A percentile compares a stretch with the other conserved stretches of the same genome.
Evolutionary conservation across 2,888 invertebrate genomes (phyloP).

Genomic region (Dioctria linearis): DNA sequence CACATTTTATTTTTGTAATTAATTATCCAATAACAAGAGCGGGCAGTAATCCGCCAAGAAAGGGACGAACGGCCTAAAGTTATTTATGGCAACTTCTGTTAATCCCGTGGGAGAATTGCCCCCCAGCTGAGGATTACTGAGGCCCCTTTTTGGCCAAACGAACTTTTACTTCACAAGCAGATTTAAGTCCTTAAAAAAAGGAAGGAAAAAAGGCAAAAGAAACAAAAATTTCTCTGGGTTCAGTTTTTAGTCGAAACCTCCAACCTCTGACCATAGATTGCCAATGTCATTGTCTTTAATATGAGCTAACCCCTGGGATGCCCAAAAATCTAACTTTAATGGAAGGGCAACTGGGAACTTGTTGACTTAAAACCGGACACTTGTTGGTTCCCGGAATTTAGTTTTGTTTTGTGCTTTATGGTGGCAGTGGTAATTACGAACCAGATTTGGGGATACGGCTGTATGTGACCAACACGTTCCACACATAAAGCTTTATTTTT

Average conservation of each 20-base stretch:
- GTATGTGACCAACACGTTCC: constrained; percentile 56
- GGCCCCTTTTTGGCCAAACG: constrained; percentile 37
- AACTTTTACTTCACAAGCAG: constrained; percentile 50
- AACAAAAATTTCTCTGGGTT: constrained; percentile 29
- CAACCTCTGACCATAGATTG: constrained; percentile 38
- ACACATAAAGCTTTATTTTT: constrained; percentile 55
- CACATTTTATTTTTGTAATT: constrained; percentile 63
- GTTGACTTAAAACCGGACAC: constrained; percentile 51
- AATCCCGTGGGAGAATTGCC: constrained; percentile 55
- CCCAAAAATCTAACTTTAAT: constrained; percentile 48
- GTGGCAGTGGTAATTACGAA: constrained; percentile 35
- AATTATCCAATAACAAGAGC: constrained; percentile 59
- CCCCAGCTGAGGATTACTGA: constrained; percentile 37
- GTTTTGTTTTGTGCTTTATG: constrained; percentile 45
- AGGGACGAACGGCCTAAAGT: constrained; percentile 33
- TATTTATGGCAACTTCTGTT: constrained; percentile 56
- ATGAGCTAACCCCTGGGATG: constrained; percentile 39
- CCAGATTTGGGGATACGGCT: constrained; percentile 24
- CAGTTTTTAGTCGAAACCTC: constrained; percentile 47
- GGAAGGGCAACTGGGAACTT: constrained; percentile 50
- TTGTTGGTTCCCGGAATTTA: constrained; percentile 48
- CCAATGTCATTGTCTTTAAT: constrained; percentile 50
- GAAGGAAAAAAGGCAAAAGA: constrained; percentile 19
- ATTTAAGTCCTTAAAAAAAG: constrained; percentile 43
- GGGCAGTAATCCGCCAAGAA: constrained; percentile 51